These are phyloP conservation scores for Crotalus adamanteus DNA, from an alignment of 2,797 vertebrate genomes.

Conservation along the genomic window DNA sequence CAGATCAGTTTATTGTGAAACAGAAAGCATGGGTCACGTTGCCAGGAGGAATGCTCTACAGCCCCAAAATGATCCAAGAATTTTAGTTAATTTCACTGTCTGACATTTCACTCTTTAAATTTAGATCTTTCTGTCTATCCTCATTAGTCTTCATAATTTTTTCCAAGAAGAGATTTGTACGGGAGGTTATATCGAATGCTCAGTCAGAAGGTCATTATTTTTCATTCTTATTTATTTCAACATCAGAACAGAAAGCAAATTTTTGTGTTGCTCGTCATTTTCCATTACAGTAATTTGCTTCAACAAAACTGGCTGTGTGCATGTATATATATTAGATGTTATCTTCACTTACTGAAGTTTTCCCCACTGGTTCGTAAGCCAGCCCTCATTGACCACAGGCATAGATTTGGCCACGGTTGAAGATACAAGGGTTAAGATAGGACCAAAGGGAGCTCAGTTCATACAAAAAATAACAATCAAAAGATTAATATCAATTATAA, in stretches of 20 bases:
- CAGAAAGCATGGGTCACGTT: background rate
- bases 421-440: background rate
- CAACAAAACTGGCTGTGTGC: background rate
- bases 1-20: background rate
- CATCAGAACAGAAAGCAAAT: background rate
- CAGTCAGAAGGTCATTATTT: background rate
- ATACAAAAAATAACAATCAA: background rate
- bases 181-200: background rate
- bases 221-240: conserved; percentile 2
- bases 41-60: background rate
- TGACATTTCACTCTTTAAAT: background rate
- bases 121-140: background rate
- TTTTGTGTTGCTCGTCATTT: background rate
- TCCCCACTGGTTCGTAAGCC: background rate
- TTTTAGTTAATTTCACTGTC: background rate
- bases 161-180: background rate
- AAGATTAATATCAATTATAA: conserved; percentile 37
- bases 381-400: background rate
- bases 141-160: background rate
- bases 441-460: background rate
- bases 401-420: background rate
- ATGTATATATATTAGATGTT: background rate
- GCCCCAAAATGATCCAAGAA: background rate
- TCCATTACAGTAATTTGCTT: background rate
- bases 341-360: background rate